Evolutionary conservation across 2,797 vertebrate genomes (phyloP), one percentile per base, ranked within the genome.

Genomic region (Eurystomus glaucurus): DNA sequence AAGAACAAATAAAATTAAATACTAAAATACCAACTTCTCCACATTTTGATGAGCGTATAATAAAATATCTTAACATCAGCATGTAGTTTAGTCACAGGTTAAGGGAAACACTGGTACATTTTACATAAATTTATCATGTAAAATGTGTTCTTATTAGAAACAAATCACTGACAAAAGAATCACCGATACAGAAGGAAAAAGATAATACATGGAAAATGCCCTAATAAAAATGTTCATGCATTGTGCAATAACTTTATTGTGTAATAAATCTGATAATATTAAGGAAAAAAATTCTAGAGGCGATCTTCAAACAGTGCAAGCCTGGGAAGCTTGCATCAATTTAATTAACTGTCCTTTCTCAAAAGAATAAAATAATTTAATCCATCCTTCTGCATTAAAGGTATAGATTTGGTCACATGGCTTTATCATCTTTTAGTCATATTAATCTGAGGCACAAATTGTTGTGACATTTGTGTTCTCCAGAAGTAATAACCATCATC

Each of bases 271-370:
- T 50, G 35, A 72, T 83, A 93, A 76, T 57, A 70, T 69, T 69
- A 79, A 33, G 29, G 16, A 19, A 81, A 85, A 91, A 85, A 51
- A 46, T 75, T 92, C 39, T 64, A 89, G 61, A 85, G 25, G 61
- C 58, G 76, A 58, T 82, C 54, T 91, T 85, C 54, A 93, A 92
- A 78, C 22, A 94, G 45, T 21, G 4, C 22, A 84, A 94, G 55
- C 48, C 78, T 65, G 37, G 41, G 60, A 84, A 93, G 60, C 48
- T 88, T 64, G 9, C 64, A 72, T 62, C 68, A 87, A 72, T 91
- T 80, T 91, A 85, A 95, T 93, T 97, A 96, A 93, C n/a, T 90
- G 46, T 51, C 48, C 88, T 71, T 58, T 83, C 85, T 90, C 46
- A 51, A 81, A 77, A 93, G 50, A 84, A 75, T 58, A 85, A 69